Evolutionary conservation across 2,113 vertebrate genomes (phyloP).

Genomic region (Balaenoptera acutorostrata): DNA sequence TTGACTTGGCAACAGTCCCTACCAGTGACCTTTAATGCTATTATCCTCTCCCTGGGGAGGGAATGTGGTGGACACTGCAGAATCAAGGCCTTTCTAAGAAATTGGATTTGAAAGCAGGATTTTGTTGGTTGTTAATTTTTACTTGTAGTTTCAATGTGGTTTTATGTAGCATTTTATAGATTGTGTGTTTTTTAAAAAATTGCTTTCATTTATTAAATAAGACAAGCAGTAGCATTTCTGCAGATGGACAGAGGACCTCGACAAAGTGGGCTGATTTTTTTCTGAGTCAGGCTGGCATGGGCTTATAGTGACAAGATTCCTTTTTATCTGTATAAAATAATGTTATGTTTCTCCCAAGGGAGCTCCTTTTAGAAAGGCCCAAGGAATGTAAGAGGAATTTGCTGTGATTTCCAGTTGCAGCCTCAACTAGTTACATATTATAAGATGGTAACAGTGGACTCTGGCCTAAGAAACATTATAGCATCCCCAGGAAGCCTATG

Average conservation of each 20-base stretch:
- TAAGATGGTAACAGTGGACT: not conserved
- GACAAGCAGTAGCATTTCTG: not conserved
- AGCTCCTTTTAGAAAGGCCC: not conserved
- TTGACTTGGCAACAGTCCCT: not conserved
- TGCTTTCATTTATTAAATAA: slow-evolving; percentile 16
- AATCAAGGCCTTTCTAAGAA: slow-evolving; percentile 46
- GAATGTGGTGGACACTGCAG: not conserved
- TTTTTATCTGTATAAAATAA: not conserved
- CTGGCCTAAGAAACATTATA: not conserved
- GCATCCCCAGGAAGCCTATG: not conserved
- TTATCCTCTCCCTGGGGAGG: not conserved
- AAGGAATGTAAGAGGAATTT: not conserved
- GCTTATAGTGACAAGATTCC: not conserved
- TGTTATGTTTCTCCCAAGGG: not conserved
- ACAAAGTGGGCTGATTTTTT: not conserved
- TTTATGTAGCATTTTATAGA: slow-evolving; percentile 30
- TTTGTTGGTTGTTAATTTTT: not conserved
- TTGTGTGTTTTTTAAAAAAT: not conserved
- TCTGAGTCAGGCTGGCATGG: not conserved
- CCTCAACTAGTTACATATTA: not conserved
- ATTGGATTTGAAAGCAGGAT: not conserved
- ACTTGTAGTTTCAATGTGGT: slow-evolving; percentile 9
- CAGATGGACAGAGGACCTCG: not conserved
- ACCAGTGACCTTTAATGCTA: not conserved
- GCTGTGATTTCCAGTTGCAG: not conserved